Evolutionary conservation across 2,888 invertebrate genomes (phyloP), one percentile per base, ranked within the genome.

Genomic region (Drosophila infuscata): DNA sequence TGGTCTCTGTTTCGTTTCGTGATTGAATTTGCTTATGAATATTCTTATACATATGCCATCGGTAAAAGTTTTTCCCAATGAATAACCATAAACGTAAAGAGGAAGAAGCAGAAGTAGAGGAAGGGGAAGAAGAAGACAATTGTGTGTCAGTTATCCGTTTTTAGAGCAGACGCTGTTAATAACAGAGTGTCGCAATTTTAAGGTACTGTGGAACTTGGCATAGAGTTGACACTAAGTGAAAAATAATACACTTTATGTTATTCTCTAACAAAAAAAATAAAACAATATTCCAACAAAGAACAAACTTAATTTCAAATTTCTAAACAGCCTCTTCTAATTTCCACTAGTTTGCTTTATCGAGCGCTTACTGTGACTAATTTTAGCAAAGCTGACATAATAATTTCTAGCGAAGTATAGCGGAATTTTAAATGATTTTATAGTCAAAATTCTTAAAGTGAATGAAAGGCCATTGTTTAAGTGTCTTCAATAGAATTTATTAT

Each of bases 151-250:
- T 53, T 70, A 17, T 57, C 56, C 57, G 52, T 53, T 69, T 71
- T 61, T 62, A 70, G 70, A 53, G 49, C 25, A 17, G 29, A 11
- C 3, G n/a, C 29, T 17, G 32, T 43, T 41, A 29, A 52, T 59
- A 52, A 60, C 52, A 35, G 25, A 20, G 30, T 66, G 60, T 70
- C 56, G 57, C 70, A 74, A 74, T 75, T 61, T 70, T 51, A 54
- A 25, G 15, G 48, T 8, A 48, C 51, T n/a, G 51, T 51, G 51
- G n/a, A 30, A 30, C 30, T 32, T 43, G 20, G 5, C 11, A 43
- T 5, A 20, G 1, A 1, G 11, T 5, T 43, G 20, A 20, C 3
- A 12, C 20, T 20, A 20, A 20, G 11, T 20, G 5, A 43, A 43
- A 20, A 43, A 5, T 43, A 20, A 43, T 20, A 11, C 0, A 11